A percentile compares a stretch with the other conserved stretches of the same genome.
Evolutionary conservation across 2,113 vertebrate genomes (phyloP).

Genomic region (Mormyrus lacerda): DNA sequence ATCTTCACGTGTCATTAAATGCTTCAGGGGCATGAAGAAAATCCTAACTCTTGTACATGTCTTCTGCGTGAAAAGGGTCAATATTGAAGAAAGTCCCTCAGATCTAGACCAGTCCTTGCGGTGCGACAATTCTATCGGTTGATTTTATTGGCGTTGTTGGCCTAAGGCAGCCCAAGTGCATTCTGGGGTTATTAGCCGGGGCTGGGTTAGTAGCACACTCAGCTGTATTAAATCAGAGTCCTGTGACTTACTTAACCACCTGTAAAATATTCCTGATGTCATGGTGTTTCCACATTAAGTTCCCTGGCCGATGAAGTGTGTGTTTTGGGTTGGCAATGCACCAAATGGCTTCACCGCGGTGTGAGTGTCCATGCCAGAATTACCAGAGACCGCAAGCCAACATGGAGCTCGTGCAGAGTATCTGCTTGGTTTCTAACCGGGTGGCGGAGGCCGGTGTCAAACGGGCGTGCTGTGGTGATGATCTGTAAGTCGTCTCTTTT

Average conservation of each 20-base stretch:
- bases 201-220: not conserved
- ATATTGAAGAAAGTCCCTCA: not conserved
- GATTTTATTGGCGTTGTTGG: not conserved
- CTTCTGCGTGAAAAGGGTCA: not conserved
- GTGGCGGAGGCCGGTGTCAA: not conserved
- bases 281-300: not conserved
- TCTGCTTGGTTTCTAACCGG: not conserved
- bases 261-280: not conserved
- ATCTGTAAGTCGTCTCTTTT: not conserved
- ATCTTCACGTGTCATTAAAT: not conserved
- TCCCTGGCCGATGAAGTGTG: not conserved
- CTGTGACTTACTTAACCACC: not conserved
- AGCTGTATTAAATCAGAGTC: not conserved
- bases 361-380: not conserved
- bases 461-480: not conserved
- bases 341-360: not conserved
- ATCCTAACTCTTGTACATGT: not conserved
- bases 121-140: not conserved
- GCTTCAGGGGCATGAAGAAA: not conserved
- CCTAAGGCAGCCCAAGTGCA: not conserved
- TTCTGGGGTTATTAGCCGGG: not conserved
- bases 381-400: slow-evolving; percentile 25
- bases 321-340: not conserved
- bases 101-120: not conserved
- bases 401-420: slow-evolving; percentile 16